These are phyloP conservation scores for Boleophthalmus pectinirostris DNA, from an alignment of 2,113 vertebrate species.

Conservation along the genomic window DNA sequence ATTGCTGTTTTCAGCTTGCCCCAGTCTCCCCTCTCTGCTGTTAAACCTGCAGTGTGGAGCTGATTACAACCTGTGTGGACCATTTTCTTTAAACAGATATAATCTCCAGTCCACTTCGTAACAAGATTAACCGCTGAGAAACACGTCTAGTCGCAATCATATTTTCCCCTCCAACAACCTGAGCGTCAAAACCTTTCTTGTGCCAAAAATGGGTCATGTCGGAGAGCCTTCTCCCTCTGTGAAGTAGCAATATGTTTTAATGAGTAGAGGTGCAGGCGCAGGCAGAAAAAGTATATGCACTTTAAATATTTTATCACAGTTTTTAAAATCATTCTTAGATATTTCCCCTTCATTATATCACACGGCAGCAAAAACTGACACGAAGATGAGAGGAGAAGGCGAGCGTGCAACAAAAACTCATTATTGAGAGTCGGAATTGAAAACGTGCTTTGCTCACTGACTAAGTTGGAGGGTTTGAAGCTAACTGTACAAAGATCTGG, in stretches of 20 bases:
- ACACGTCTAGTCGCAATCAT: neutral
- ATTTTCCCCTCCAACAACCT: constrained; percentile 36
- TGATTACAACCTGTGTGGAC: constrained; percentile 2
- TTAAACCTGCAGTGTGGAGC: neutral
- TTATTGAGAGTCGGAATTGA: constrained; percentile 8
- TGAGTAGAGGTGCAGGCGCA: constrained; percentile 46
- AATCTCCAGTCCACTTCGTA: constrained; percentile 6
- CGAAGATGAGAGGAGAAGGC: constrained; percentile 22
- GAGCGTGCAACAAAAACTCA: constrained; percentile 8
- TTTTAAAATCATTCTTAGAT: constrained; percentile 52
- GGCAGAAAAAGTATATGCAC: constrained; percentile 25
- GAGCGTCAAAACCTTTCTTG: constrained; percentile 41
- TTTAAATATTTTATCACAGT: constrained; percentile 59
- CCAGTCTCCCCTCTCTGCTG: neutral
- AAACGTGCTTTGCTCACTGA: constrained; percentile 15
- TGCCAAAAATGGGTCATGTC: constrained; percentile 47
- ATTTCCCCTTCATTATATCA: constrained; percentile 45
- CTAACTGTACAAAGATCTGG: constrained; percentile 2
- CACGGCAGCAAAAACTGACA: constrained; percentile 23
- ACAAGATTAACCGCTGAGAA: constrained; percentile 7
- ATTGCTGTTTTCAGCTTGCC: neutral
- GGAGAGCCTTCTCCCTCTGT: constrained; percentile 36
- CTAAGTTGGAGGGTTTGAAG: constrained; percentile 1
- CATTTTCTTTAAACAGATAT: constrained; percentile 10
- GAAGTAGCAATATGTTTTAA: constrained; percentile 55